Conservation (phyloP, 1,140 invertebrate species). For the Holcopasites calliopsidis region DNA sequence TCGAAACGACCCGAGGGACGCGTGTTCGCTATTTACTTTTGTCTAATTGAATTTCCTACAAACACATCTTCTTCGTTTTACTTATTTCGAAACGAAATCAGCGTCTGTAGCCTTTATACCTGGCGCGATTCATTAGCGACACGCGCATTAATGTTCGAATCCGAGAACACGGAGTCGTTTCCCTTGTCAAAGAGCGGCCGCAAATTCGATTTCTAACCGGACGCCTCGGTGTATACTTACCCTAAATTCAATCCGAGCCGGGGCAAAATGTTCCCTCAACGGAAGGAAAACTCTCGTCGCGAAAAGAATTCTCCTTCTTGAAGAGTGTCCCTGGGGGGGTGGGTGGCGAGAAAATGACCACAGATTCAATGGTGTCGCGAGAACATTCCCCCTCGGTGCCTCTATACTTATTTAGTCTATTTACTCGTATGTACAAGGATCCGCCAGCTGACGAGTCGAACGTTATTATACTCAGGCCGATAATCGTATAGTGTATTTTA, state of each 20-base stretch:
- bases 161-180: not conserved
- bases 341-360: not conserved
- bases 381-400: not conserved
- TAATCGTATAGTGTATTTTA: constrained; percentile 24
- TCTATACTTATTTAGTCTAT: constrained; percentile 42
- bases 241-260: constrained; percentile 32
- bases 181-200: not conserved
- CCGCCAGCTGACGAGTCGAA: constrained; percentile 40
- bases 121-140: no score
- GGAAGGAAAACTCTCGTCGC: not conserved
- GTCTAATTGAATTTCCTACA: not conserved
- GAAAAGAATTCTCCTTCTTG: no score
- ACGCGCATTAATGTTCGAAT: no score
- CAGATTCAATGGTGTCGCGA: not conserved
- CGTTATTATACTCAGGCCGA: constrained; percentile 44
- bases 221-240: constrained; percentile 30
- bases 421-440: constrained; percentile 52
- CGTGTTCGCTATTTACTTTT: not conserved
- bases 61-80: no score
- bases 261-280: not conserved
- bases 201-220: constrained; percentile 19
- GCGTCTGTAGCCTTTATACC: no score
- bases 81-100: no score
- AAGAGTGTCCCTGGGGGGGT: not conserved
- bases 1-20: not conserved